Evolutionary conservation across 2,113 vertebrate genomes (phyloP).

Genomic region (Spilogale gracilis): DNA sequence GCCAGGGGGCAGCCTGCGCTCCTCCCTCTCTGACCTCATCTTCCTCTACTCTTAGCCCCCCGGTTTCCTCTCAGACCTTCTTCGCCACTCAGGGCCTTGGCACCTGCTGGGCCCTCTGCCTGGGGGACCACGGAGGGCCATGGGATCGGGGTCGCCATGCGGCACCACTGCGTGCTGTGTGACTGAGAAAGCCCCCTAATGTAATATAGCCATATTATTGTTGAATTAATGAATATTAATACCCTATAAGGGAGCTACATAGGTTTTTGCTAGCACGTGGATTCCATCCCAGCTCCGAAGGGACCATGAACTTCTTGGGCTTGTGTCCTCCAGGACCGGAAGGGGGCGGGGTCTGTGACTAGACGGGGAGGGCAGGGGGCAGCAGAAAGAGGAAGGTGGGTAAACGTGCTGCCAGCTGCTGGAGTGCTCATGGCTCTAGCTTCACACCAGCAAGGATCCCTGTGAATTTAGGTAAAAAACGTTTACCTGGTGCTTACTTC

Average conservation of each 20-base stretch:
- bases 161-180: neutral
- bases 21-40: no score
- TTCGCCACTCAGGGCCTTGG: neutral
- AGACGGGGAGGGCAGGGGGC: neutral
- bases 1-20: fast-evolving
- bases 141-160: neutral
- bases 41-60: no score
- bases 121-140: neutral
- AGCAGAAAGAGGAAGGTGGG: neutral
- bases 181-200: neutral
- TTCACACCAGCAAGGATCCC: neutral
- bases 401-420: fast-evolving
- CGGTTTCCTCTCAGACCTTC: neutral
- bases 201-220: no score
- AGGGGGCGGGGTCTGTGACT: neutral
- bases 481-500: neutral
- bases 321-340: neutral
- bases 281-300: neutral
- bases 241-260: neutral
- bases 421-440: neutral
- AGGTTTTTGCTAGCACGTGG: neutral
- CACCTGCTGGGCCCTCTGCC: neutral
- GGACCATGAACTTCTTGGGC: no score
- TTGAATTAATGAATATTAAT: no score
- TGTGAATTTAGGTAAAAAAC: neutral